A percentile compares a stretch with the other conserved stretches of the same genome.
Conservation (phyloP, 2,888 invertebrate species). For the Amitus sp. region DNA sequence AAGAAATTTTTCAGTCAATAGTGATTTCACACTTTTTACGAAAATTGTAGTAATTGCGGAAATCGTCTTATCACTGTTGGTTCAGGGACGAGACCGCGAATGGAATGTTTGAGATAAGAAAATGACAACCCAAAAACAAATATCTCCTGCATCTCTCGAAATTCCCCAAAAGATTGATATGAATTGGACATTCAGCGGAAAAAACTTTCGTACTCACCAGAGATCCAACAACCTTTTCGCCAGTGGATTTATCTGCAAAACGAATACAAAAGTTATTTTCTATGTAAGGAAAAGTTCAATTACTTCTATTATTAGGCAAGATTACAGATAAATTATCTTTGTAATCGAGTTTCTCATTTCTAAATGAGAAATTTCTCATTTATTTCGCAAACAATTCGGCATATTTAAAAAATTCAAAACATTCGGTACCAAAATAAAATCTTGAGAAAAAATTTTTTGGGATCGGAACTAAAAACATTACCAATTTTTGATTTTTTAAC, state of each 20-base stretch:
- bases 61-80: slow-evolving; percentile 9
- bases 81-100: slow-evolving; percentile 8
- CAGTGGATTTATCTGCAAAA: slow-evolving; percentile 71
- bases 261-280: slow-evolving; percentile 8
- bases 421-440: too few relatives aligned
- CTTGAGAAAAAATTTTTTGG: too few relatives aligned
- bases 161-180: too few relatives aligned
- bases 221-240: slow-evolving; percentile 72
- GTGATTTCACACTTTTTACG: background rate
- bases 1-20: background rate
- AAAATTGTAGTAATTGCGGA: background rate
- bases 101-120: slow-evolving; percentile 6
- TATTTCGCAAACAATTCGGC: too few relatives aligned
- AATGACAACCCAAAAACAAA: slow-evolving; percentile 13
- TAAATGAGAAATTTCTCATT: too few relatives aligned
- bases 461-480: too few relatives aligned
- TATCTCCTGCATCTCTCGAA: slow-evolving; percentile 10
- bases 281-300: background rate
- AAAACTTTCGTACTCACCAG: slow-evolving; percentile 69
- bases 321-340: too few relatives aligned
- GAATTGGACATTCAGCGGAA: too few relatives aligned
- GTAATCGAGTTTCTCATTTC: too few relatives aligned
- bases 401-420: too few relatives aligned
- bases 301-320: background rate
- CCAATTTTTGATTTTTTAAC: too few relatives aligned